These are phyloP conservation scores for Lordiphosa mommai DNA, from an alignment of 1,140 invertebrate species.

Conservation along the genomic window DNA sequence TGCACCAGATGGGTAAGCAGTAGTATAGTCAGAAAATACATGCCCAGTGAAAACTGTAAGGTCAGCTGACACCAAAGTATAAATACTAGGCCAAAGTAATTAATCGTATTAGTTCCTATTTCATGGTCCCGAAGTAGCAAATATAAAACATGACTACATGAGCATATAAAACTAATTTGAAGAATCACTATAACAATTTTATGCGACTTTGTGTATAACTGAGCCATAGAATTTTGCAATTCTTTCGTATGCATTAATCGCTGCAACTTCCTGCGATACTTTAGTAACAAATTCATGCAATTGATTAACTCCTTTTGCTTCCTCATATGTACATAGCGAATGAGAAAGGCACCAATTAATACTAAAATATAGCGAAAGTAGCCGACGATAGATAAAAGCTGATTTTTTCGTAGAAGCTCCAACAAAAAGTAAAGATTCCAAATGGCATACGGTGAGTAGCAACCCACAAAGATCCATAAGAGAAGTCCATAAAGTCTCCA, in stretches of 20 bases:
- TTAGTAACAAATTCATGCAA: conserved; percentile 31
- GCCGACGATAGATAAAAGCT: conserved; percentile 37
- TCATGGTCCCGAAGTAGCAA: conserved; percentile 15
- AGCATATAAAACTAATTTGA: neutral
- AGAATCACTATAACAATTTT: conserved; percentile 8
- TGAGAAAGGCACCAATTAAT: conserved; percentile 14
- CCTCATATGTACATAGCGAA: conserved; percentile 38
- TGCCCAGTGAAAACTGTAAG: conserved; percentile 36
- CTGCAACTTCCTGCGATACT: conserved; percentile 16
- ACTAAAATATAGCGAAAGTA: conserved; percentile 43
- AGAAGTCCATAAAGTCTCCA: conserved; percentile 44
- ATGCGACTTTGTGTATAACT: conserved; percentile 21
- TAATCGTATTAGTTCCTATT: neutral
- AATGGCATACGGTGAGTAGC: conserved; percentile 37
- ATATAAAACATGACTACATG: conserved; percentile 5
- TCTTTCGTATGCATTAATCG: conserved; percentile 24
- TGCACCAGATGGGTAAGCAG: conserved; percentile 40
- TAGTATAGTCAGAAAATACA: conserved; percentile 36
- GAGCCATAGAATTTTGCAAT: conserved; percentile 8
- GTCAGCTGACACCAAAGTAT: conserved; percentile 25
- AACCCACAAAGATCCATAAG: conserved; percentile 33
- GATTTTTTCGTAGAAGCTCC: conserved; percentile 37
- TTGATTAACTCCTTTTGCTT: conserved; percentile 27
- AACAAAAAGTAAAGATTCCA: conserved; percentile 21
- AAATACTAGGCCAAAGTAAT: conserved; percentile 20